Evolutionary conservation across 2,113 vertebrate species (phyloP).

Genomic region (Nettapus auritus): DNA sequence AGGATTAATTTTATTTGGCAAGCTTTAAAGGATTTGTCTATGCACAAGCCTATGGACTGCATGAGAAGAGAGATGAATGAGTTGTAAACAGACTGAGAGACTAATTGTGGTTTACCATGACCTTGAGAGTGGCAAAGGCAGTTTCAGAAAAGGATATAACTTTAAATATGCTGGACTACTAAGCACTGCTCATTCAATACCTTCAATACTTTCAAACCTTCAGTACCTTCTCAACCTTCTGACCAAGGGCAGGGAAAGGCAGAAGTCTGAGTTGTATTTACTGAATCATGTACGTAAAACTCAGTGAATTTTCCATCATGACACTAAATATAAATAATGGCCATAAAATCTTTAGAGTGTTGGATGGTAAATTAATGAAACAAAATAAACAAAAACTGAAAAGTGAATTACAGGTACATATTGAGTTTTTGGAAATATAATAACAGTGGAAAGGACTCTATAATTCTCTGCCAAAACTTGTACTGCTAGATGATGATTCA

Average conservation of each 20-base stretch:
- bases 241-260: background rate
- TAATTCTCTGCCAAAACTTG: constrained; percentile 28
- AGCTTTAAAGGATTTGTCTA: background rate
- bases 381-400: constrained; percentile 47
- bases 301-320: background rate
- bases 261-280: background rate
- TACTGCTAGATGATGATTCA: constrained; percentile 40
- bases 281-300: background rate
- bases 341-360: background rate
- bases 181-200: background rate
- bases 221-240: background rate
- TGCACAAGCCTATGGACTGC: background rate
- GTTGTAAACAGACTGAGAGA: background rate
- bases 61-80: background rate
- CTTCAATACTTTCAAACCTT: background rate
- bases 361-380: constrained; percentile 51
- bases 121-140: background rate
- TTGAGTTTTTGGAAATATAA: constrained; percentile 22
- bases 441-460: background rate
- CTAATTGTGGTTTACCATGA: background rate
- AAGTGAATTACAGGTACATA: constrained; percentile 33
- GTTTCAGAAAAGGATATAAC: background rate
- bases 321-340: background rate
- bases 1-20: background rate
- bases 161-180: background rate